phyloP scores from a whole-genome alignment of 2,113 vertebrate genomes.

The Cyphomyrus discorhynchus region DNA sequence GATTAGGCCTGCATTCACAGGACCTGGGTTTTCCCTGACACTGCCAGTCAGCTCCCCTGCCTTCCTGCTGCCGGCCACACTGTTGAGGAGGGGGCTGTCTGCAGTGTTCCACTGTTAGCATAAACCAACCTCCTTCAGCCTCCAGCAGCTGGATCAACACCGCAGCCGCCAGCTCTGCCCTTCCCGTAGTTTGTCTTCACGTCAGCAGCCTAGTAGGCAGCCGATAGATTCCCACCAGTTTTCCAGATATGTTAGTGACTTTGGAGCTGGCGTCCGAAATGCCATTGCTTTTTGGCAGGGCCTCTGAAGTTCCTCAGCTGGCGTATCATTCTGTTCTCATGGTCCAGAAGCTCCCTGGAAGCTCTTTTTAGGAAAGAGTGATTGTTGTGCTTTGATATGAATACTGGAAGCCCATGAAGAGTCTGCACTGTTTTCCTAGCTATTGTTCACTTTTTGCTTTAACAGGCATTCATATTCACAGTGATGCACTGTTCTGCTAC shows the following conservation, averaged over 20 bases:
- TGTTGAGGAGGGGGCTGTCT: not conserved
- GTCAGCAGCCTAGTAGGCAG: not conserved
- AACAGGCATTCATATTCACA: not conserved
- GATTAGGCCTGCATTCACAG: not conserved
- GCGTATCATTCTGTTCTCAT: not conserved
- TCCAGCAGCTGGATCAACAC: not conserved
- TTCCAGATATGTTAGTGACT: not conserved
- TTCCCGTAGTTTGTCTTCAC: not conserved
- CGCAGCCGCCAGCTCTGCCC: not conserved
- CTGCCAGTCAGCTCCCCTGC: not conserved
- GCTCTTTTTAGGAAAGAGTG: not conserved
- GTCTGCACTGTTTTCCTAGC: not conserved
- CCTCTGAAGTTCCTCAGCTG: not conserved
- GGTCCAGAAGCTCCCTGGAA: not conserved
- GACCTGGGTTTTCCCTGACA: not conserved
- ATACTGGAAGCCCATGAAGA: not conserved
- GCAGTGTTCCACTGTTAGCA: not conserved
- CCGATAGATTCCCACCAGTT: not conserved
- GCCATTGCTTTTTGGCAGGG: not conserved
- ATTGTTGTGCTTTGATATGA: not conserved
- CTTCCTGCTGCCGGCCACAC: not conserved
- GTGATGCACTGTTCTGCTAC: slow-evolving; percentile 13
- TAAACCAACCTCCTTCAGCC: not conserved
- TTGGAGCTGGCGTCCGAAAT: not conserved
- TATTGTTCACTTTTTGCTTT: not conserved